Evolutionary conservation across 2,797 vertebrate genomes (phyloP), one percentile per base, ranked within the genome.

Genomic region (Onychomys arenicola): DNA sequence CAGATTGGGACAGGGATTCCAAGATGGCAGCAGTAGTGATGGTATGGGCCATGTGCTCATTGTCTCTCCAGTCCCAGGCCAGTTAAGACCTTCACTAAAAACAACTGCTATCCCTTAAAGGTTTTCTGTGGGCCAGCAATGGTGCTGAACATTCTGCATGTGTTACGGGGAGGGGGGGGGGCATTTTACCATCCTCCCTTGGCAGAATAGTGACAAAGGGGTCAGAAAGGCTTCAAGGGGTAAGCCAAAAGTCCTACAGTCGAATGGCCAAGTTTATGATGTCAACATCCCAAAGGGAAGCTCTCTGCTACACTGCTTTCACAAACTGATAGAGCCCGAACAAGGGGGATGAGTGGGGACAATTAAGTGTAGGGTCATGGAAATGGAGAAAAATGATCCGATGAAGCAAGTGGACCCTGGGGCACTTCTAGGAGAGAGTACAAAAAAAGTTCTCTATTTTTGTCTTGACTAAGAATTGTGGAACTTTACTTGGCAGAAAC

Each of bases 401-500:
- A 84, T 23, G 32, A 89, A 61, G 29, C 83, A 69, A 84, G 34
- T 21, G 63, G 67, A 76, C 34, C 78, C n/a, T 65, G 46, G 43
- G 16, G 27, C 65, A 46, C 55, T 96, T 59, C 78, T 65, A 88
- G 43, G 34, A 37, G 19, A 32, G 57, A 34, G 16, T 67, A 91
- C n/a, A 97, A 57, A 96, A 52, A 61, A 80, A n/a, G 90, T 96
- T 11, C 57, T 65, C 34, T 91, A 93, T 3, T 61, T 91, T 52
- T 61, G 69, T 89, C 83, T 96, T 96, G 89, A 88, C 78, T 67
- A 86, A 65, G 59, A 83, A 96, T 0, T 55, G 69, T 7, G 87
- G 78, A 91, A 73, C 80, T 91, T 94, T 78, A 95, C 89, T n/a
- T 81, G 94, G 49, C 93, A 96, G 61, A 84, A 69, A 89, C 43